These are phyloP conservation scores for Heliconius hermathena DNA, from an alignment of 1,140 invertebrate genomes.

Conservation along the genomic window DNA sequence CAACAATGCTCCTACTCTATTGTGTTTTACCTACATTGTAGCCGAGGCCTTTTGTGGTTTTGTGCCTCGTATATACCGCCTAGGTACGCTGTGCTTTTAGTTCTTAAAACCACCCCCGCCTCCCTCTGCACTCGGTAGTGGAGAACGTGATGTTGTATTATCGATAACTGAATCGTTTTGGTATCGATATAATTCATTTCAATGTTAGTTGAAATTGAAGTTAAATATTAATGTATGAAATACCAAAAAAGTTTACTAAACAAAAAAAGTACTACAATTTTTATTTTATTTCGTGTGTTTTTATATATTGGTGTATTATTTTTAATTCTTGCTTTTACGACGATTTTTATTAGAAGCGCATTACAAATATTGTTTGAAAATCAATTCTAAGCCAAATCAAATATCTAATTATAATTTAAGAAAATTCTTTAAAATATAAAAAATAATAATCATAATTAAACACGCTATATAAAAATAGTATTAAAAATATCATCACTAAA, in stretches of 20 bases:
- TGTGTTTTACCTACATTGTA: constrained; percentile 60
- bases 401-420: neutral
- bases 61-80: constrained; percentile 44
- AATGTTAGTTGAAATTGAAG: neutral
- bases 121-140: constrained; percentile 35
- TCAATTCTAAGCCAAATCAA: neutral
- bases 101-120: constrained; percentile 68
- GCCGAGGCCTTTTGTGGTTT: constrained; percentile 69
- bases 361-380: too few species aligned
- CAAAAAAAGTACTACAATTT: neutral
- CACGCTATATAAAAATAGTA: neutral
- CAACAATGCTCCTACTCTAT: constrained; percentile 54
- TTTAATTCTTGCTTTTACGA: too few species aligned
- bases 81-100: constrained; percentile 69
- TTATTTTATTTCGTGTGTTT: too few species aligned
- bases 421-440: neutral
- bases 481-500: constrained; percentile 43
- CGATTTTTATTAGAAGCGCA: too few species aligned
- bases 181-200: neutral
- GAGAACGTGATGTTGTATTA: constrained; percentile 38
- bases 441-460: neutral
- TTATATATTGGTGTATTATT: too few species aligned
- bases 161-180: constrained; percentile 38
- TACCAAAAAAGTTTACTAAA: neutral
- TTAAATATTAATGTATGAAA: neutral